Conservation (phyloP, 2,888 invertebrate species). For the Macrophya annulata region DNA sequence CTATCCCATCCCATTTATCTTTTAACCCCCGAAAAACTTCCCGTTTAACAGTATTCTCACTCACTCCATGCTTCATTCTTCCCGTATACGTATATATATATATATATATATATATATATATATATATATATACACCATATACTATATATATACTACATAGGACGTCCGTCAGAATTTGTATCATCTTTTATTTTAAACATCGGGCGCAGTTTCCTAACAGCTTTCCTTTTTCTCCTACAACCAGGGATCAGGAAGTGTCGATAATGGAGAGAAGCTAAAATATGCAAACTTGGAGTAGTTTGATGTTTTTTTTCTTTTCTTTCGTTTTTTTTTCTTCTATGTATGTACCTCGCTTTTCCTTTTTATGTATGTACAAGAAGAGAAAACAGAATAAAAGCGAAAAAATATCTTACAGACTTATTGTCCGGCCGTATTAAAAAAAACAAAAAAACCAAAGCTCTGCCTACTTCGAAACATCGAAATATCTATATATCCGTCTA, state of each 20-base stretch:
- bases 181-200: constrained; percentile 39
- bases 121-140: no score
- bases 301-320: background rate
- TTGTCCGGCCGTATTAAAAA: no score
- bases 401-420: no score
- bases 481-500: no score
- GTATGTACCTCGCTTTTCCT: background rate
- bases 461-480: no score
- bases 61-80: background rate
- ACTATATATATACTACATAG: background rate
- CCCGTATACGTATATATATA: no score
- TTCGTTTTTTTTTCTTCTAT: background rate
- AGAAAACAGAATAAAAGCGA: background rate
- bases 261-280: constrained; percentile 2
- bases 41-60: background rate
- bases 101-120: no score
- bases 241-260: constrained; percentile 8
- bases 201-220: background rate
- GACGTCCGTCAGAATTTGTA: constrained; percentile 45
- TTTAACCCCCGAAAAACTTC: background rate
- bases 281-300: constrained; percentile 15
- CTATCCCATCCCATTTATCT: constrained; percentile 29
- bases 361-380: background rate
- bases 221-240: background rate
- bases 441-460: no score